These are phyloP conservation scores for Dryas iulia DNA, from an alignment of 1,140 invertebrate species.

Conservation along the genomic window DNA sequence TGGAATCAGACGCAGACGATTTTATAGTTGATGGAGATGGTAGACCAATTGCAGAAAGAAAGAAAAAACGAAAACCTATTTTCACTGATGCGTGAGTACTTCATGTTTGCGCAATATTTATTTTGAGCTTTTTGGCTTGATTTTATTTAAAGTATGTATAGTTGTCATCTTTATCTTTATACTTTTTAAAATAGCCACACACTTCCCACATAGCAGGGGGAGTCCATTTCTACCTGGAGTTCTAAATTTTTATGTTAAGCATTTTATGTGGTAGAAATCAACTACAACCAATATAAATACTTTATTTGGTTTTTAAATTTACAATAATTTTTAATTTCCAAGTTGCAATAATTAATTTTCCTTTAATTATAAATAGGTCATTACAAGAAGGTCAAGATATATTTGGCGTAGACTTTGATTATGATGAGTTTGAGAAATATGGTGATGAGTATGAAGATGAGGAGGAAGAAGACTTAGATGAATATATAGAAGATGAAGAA, in stretches of 20 bases:
- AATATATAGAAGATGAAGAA: slow-evolving; percentile 86
- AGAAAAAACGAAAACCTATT: slow-evolving; percentile 93
- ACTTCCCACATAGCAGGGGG: too few relatives aligned
- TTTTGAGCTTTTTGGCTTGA: too few relatives aligned
- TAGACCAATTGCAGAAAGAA: slow-evolving; percentile 92
- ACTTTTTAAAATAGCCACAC: too few relatives aligned
- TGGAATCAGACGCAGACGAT: slow-evolving; percentile 94
- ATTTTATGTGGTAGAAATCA: too few relatives aligned
- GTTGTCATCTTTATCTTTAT: too few relatives aligned
- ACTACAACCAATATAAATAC: too few relatives aligned
- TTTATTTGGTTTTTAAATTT: too few relatives aligned
- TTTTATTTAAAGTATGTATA: too few relatives aligned
- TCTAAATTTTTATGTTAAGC: too few relatives aligned
- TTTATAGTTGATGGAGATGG: slow-evolving; percentile 99
- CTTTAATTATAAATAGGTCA: slow-evolving; percentile 80
- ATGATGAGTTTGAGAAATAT: slow-evolving; percentile 95
- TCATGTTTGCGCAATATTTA: too few relatives aligned
- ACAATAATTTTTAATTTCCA: too few relatives aligned
- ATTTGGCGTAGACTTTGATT: slow-evolving; percentile 99
- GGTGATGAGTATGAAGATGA: slow-evolving; percentile 94
- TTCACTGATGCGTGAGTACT: slow-evolving; percentile 92
- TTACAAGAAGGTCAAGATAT: slow-evolving; percentile 99
- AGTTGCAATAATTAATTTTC: neutral
- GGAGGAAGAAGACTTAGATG: slow-evolving; percentile 88
- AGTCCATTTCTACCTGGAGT: too few relatives aligned